phyloP scores from a whole-genome alignment of 2,888 invertebrate genomes.

The Tupiocoris notatus region DNA sequence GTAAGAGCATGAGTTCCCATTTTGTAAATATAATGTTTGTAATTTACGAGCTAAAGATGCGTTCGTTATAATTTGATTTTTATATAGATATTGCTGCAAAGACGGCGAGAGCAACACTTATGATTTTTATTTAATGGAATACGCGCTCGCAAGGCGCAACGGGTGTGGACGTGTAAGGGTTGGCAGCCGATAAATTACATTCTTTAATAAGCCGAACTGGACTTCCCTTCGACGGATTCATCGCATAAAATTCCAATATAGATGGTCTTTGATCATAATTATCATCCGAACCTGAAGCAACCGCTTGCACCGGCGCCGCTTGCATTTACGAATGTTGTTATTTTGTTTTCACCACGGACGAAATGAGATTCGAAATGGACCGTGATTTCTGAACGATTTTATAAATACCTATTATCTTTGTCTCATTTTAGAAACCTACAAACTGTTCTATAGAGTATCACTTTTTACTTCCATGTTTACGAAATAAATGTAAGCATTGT shows the following conservation, averaged over 20 bases:
- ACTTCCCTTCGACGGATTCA: constrained; percentile 24
- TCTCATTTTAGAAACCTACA: too few species aligned
- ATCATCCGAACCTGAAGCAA: too few species aligned
- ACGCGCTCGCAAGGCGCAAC: constrained; percentile 2
- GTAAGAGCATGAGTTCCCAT: neutral
- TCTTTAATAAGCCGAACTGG: constrained; percentile 28
- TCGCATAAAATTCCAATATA: constrained; percentile 25
- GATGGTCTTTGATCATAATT: too few species aligned
- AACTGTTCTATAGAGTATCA: too few species aligned
- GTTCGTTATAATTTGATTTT: constrained; percentile 37
- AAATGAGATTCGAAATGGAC: too few species aligned
- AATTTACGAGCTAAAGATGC: constrained; percentile 29
- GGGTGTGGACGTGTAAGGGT: constrained; percentile 27
- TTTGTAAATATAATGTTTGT: constrained; percentile 20
- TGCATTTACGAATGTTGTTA: too few species aligned
- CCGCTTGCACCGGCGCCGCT: too few species aligned
- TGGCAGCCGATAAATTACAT: constrained; percentile 19
- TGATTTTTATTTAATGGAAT: constrained; percentile 17
- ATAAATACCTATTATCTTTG: too few species aligned
- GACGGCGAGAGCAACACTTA: neutral
- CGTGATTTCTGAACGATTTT: too few species aligned
- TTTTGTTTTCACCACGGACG: too few species aligned
- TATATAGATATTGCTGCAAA: constrained; percentile 33
- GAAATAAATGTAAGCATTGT: too few species aligned
- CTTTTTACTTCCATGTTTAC: too few species aligned